Evolutionary conservation across 35 echinoderm and acorn worm genomes (phyloP), one percentile per base, ranked within the genome.

Genomic region (Heliocidaris erythrogramma): DNA sequence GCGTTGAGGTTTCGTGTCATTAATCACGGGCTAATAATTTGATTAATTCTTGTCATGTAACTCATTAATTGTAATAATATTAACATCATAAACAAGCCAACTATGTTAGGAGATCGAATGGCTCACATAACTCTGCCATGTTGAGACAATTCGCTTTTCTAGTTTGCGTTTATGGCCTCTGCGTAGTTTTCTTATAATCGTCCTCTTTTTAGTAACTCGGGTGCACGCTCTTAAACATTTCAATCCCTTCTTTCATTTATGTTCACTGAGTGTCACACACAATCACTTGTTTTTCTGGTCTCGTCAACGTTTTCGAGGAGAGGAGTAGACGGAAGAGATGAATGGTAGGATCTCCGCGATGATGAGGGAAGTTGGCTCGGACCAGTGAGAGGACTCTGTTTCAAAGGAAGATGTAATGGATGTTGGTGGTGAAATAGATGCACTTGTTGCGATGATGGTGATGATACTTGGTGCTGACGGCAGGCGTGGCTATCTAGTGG

Each of bases 231-330:
- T 56, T 78, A 7, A 42, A 18, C 18, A 17, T 27, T 5, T 78
- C 65, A 21, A 2, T 24, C 65, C 14, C 65, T 78, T 89, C 24
- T 12, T n/a, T 24, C 87, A 8, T 89, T 89, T n/a, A 47, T 12
- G 31, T 89, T 27, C 31, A 47, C 17, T 18, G 32, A 48, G 87
- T 16, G 24, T 89, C 87, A 89, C 87, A 89, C 87, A 48, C 47
- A 48, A 48, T 89, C 87, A 18, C 87, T 89, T 47, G 87, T 89
- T n/a, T 89, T 48, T 27, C 87, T 89, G 87, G 87, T 47, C 24
- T 89, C 87, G 42, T 89, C 87, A 4, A 89, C 87, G 32, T n/a
- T 32, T 47, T 89, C 87, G 0, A 89, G 87, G 5, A 89, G 29
- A 89, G 87, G 87, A 35, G 87, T 47, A 48, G 87, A 32, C 24